phyloP scores from a whole-genome alignment of 2,888 invertebrate species.

The Eudemis profundana region DNA sequence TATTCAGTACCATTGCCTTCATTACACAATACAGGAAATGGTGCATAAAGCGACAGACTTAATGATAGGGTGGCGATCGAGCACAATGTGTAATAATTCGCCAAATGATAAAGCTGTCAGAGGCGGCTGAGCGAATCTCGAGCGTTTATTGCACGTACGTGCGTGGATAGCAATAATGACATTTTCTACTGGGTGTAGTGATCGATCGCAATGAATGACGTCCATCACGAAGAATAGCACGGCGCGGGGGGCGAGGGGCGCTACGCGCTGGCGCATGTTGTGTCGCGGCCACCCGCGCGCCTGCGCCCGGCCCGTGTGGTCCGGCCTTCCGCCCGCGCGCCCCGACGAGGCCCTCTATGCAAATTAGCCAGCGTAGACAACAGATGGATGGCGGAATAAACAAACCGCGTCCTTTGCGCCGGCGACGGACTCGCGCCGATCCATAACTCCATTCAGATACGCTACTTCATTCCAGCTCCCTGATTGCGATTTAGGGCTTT shows the following conservation, averaged over 20 bases:
- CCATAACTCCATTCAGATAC: conserved; percentile 34
- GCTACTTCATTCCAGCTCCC: conserved; percentile 17
- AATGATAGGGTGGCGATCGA: conserved; percentile 53
- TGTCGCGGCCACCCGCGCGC: conserved; percentile 84
- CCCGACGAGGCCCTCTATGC: conserved; percentile 76
- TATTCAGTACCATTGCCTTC: conserved; percentile 16
- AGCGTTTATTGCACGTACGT: conserved; percentile 76
- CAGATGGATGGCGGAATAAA: conserved; percentile 85
- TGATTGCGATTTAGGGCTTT: conserved; percentile 10
- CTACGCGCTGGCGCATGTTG: conserved; percentile 80
- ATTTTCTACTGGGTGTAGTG: conserved; percentile 80
- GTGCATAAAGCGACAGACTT: conserved; percentile 39
- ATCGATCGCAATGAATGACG: conserved; percentile 84
- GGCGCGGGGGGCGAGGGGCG: conserved; percentile 61
- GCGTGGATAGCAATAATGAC: conserved; percentile 76
- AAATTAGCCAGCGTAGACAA: conserved; percentile 85
- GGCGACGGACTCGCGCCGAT: conserved; percentile 49
- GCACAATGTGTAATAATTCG: conserved; percentile 57
- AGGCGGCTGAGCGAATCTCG: conserved; percentile 60
- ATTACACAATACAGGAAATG: conserved; percentile 27
- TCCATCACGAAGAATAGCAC: conserved; percentile 58
- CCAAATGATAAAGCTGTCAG: conserved; percentile 63
- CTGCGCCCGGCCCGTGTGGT: conserved; percentile 85
- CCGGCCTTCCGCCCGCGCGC: conserved; percentile 64
- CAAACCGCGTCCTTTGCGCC: conserved; percentile 79